Conservation (phyloP, 2,113 vertebrate species). For the Tetrax tetrax region DNA sequence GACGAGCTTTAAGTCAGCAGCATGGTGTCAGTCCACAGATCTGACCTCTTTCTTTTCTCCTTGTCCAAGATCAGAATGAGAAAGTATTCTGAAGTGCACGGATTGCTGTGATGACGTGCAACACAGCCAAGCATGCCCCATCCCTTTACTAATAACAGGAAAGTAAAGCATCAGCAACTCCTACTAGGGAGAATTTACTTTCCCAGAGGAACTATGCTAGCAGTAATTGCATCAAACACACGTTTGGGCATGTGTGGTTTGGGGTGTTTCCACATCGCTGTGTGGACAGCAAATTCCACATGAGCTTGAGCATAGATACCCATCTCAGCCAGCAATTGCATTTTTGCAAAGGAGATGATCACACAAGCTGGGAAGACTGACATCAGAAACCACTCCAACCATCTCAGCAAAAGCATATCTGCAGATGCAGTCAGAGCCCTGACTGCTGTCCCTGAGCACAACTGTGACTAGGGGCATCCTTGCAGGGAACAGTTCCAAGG, state of each 20-base stretch:
- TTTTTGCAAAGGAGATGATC: neutral
- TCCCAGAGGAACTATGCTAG: neutral
- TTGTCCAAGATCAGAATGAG: neutral
- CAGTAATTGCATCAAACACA: neutral
- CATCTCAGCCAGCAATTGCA: neutral
- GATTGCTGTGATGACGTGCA: neutral
- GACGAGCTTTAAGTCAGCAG: neutral
- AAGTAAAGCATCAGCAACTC: neutral
- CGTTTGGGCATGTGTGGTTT: fast-evolving
- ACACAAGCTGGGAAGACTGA: neutral
- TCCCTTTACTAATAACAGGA: neutral
- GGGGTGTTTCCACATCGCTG: fast-evolving
- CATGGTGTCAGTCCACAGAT: neutral
- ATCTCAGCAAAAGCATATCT: fast-evolving
- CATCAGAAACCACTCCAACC: neutral
- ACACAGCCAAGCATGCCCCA: neutral
- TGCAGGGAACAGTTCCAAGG: neutral
- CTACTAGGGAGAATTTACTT: neutral
- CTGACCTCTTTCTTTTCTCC: neutral
- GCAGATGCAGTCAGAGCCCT: neutral
- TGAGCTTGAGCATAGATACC: neutral
- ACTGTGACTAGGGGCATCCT: neutral
- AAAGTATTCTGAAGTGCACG: neutral
- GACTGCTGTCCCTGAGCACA: neutral
- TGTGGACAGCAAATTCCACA: neutral